Base-by-base conservation (phyloP, 2,797 vertebrate species). In the Gymnopithys bicolor region DNA sequence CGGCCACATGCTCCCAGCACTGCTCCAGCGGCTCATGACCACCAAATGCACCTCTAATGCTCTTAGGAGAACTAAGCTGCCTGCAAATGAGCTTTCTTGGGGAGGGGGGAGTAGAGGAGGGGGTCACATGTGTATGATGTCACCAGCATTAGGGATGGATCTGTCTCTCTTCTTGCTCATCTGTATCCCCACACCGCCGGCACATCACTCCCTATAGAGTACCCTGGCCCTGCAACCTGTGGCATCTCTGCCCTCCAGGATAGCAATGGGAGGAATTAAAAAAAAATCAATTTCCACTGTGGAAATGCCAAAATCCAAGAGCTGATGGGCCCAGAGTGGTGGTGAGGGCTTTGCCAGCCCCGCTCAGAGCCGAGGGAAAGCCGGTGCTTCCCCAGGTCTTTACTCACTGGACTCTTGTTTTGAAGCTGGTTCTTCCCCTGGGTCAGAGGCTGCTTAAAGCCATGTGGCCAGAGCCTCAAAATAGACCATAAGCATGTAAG, bases 401-500 rank as follows among this genome's bases (percentile, higher is more conserved):
- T 41, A 86, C 52, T 30, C 11, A 4, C 62, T 11, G 11, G 83
- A 95, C 96, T 95, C 94, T 97, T 88, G 95, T 96, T 97, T 94
- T 96, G 96, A 96, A 97, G 85, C 69, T 58, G 51, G 69, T 93
- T 67, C 87, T 84, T 93, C 78, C 71, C 64, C 75, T 2, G 94
- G 94, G 94, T 97, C 96, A 97, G 80, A 8, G 4, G 81, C 94
- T 93, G 96, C 97, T 97, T 97, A 97, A 59, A 3, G 49, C 67
- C 4, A 2, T 3, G 45, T 81, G 86, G 90, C 58, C n/a, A 7
- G 63, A 85, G 81, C 79, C 96, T 96, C 95, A 97, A 97, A 97
- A 97, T 97, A 97, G 97, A 91, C 91, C 90, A 92, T 97, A 97
- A 97, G 97, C 85, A 78, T 94, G 93, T 96, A 97, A 97, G 96